A percentile compares a stretch with the other conserved stretches of the same genome.
Evolutionary conservation across 2,888 invertebrate species (phyloP).

Genomic region (Asteroscopus sphinx): DNA sequence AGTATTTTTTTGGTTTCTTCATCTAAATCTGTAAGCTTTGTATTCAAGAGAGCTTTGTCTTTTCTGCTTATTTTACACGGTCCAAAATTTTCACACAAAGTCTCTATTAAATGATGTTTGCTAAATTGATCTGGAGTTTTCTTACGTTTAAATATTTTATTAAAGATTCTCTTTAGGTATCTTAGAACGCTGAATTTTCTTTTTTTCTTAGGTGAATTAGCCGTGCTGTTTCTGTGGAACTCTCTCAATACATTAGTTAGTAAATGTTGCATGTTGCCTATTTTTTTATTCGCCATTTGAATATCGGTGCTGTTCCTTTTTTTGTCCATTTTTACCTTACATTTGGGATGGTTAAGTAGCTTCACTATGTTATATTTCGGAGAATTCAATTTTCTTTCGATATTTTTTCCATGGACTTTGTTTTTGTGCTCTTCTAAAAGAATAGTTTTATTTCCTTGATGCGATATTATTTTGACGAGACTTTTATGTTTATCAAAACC

Average conservation of each 20-base stretch:
- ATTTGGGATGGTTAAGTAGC: constrained; percentile 43
- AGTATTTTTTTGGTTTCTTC: constrained; percentile 71
- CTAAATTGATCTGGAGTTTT: constrained; percentile 45
- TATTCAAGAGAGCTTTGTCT: constrained; percentile 61
- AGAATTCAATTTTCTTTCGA: constrained; percentile 39
- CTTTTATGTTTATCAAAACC: constrained; percentile 16
- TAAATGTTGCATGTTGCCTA: constrained; percentile 47
- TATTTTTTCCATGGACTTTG: constrained; percentile 38
- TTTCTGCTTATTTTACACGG: constrained; percentile 64
- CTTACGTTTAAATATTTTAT: constrained; percentile 64
- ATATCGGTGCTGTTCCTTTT: constrained; percentile 18
- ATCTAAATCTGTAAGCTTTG: constrained; percentile 70
- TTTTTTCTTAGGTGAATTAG: constrained; percentile 31
- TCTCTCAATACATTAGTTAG: constrained; percentile 50
- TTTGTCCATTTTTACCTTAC: constrained; percentile 27
- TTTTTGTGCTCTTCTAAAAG: constrained; percentile 9
- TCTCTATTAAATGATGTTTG: constrained; percentile 66
- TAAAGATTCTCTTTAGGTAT: constrained; percentile 72
- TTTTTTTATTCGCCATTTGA: constrained; percentile 29
- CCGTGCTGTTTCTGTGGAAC: constrained; percentile 49
- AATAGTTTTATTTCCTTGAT: constrained; percentile 14
- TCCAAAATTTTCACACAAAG: constrained; percentile 70
- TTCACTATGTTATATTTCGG: constrained; percentile 59
- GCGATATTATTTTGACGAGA: constrained; percentile 22
- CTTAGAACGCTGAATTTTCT: constrained; percentile 65